Evolutionary conservation across 2,888 invertebrate genomes (phyloP).

Genomic region (Drosophila atroscutellata): DNA sequence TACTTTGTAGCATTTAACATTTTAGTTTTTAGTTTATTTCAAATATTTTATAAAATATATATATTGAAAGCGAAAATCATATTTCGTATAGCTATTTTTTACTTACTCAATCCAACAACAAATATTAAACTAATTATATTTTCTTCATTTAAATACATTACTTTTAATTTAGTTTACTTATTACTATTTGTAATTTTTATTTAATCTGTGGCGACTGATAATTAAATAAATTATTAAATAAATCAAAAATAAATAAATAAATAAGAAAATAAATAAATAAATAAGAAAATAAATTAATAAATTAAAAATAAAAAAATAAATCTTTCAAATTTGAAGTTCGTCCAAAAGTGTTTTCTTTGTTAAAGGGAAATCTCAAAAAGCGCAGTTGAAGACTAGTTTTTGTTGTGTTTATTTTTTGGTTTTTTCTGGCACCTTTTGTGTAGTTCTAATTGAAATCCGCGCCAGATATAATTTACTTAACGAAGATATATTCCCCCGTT

Average conservation of each 20-base stretch:
- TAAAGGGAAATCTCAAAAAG: background rate
- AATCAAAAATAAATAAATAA: background rate
- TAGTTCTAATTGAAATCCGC: slow-evolving; percentile 47
- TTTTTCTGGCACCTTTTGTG: slow-evolving; percentile 33
- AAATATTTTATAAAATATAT: background rate
- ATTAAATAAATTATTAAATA: background rate
- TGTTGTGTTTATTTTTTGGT: background rate
- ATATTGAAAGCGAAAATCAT: background rate
- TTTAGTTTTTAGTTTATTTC: background rate
- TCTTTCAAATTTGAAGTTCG: background rate
- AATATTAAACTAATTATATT: no score
- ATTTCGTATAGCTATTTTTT: no score
- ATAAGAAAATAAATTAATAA: background rate
- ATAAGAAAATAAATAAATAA: background rate
- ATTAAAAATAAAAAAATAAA: background rate
- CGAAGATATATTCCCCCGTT: slow-evolving; percentile 37
- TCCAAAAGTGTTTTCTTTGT: background rate
- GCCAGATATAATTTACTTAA: slow-evolving; percentile 39
- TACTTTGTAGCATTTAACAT: background rate
- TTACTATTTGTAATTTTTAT: no score
- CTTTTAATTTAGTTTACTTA: no score
- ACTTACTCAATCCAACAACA: no score
- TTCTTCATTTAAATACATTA: no score
- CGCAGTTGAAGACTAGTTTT: background rate
- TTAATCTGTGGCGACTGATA: no score